These are phyloP conservation scores for Leptatherina wallacei DNA, from an alignment of 2,797 vertebrate genomes.

Conservation along the genomic window DNA sequence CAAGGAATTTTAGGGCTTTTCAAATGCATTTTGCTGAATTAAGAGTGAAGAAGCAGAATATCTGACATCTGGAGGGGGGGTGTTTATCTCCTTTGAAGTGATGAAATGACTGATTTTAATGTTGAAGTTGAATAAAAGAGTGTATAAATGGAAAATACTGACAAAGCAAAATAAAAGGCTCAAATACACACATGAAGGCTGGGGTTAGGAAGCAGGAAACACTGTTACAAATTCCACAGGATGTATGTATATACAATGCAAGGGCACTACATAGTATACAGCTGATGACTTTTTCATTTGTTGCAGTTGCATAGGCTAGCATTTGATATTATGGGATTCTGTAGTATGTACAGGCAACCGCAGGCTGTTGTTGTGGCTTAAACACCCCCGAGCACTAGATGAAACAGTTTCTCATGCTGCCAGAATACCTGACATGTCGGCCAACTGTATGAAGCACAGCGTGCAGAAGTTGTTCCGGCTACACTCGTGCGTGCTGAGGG, in stretches of 20 bases:
- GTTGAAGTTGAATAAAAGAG: slow-evolving; percentile 47
- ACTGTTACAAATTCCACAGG: slow-evolving; percentile 66
- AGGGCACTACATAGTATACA: slow-evolving; percentile 58
- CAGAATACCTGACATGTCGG: slow-evolving; percentile 46
- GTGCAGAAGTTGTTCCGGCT: slow-evolving; percentile 71
- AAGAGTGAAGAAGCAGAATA: slow-evolving; percentile 26
- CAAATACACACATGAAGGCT: slow-evolving; percentile 25
- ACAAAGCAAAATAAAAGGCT: slow-evolving; percentile 29
- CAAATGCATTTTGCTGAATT: slow-evolving; percentile 51
- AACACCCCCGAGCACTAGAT: slow-evolving; percentile 34
- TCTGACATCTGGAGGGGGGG: slow-evolving; percentile 22
- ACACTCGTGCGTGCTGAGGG: slow-evolving; percentile 24
- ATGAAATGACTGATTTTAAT: slow-evolving; percentile 40
- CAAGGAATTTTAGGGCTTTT: slow-evolving; percentile 65
- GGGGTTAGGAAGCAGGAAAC: slow-evolving; percentile 41
- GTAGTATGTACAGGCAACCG: slow-evolving; percentile 47
- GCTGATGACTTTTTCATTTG: slow-evolving; percentile 62
- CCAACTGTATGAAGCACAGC: slow-evolving; percentile 72
- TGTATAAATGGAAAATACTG: slow-evolving; percentile 40
- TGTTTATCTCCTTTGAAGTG: slow-evolving; percentile 25
- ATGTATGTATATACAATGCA: slow-evolving; percentile 74
- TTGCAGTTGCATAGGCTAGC: slow-evolving; percentile 67
- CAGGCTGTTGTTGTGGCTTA: slow-evolving; percentile 39
- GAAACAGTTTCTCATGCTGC: slow-evolving; percentile 31
- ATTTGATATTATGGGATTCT: slow-evolving; percentile 50